Conservation (phyloP, 1,140 invertebrate species). For the Drosophila ficusphila region DNA sequence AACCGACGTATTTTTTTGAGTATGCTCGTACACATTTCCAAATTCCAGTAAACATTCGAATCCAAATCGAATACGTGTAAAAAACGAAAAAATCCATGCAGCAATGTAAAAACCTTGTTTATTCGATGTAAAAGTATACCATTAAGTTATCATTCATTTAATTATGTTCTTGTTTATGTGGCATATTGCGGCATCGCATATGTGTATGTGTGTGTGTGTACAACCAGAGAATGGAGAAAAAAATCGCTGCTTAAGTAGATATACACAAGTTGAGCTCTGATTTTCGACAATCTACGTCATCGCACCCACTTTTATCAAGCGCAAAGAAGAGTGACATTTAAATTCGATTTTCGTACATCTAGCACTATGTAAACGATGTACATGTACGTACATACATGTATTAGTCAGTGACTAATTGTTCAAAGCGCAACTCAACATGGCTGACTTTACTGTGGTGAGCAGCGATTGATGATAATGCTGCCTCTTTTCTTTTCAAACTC, state of each 20-base stretch:
- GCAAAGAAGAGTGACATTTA: slow-evolving; percentile 1
- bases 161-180: slow-evolving; percentile 65
- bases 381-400: no score
- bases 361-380: no score
- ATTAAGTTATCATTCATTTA: slow-evolving; percentile 13
- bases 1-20: slow-evolving; percentile 2
- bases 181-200: slow-evolving; percentile 46
- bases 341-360: slow-evolving; percentile 17
- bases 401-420: slow-evolving; percentile 61
- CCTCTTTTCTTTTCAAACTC: slow-evolving; percentile 24
- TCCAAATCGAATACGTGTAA: neutral
- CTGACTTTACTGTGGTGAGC: slow-evolving; percentile 72
- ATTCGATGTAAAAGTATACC: neutral
- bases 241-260: neutral
- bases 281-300: neutral
- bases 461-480: slow-evolving; percentile 26
- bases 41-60: neutral
- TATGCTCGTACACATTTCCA: neutral
- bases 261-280: slow-evolving; percentile 4
- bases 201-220: slow-evolving; percentile 16
- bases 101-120: neutral
- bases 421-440: slow-evolving; percentile 77
- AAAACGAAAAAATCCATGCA: neutral
- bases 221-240: neutral
- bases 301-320: neutral